Percentiles rank a stretch among this genome's conserved stretches.
phyloP scores from a whole-genome alignment of 92 coral and sea anemone species.

The Epizoanthus stellaris region DNA sequence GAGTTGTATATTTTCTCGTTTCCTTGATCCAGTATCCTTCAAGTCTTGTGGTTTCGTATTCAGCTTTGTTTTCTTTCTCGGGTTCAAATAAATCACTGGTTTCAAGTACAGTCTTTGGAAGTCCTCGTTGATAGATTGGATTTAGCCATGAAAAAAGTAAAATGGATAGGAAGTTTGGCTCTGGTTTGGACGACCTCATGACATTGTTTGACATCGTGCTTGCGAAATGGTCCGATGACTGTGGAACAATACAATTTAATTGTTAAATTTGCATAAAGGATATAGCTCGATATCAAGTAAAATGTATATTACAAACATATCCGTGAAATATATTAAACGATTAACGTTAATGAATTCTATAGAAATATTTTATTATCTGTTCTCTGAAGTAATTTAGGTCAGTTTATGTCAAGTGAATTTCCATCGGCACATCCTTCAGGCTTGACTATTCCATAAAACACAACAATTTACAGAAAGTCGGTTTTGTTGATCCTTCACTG shows the following conservation, averaged over 20 bases:
- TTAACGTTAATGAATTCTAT: too few relatives aligned
- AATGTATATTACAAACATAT: too few relatives aligned
- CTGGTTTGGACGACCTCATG: background rate
- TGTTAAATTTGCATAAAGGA: constrained; percentile 15
- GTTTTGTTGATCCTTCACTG: too few relatives aligned
- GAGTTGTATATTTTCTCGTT: background rate
- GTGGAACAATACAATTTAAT: constrained; percentile 10
- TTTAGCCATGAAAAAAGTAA: constrained; percentile 31
- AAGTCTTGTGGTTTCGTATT: constrained; percentile 20
- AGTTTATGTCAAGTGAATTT: too few relatives aligned
- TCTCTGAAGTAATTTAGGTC: too few relatives aligned
- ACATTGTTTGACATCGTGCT: background rate
- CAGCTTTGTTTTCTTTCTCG: constrained; percentile 17
- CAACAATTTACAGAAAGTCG: too few relatives aligned
- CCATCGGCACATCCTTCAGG: too few relatives aligned
- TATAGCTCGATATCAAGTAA: background rate
- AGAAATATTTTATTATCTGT: too few relatives aligned
- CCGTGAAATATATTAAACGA: too few relatives aligned
- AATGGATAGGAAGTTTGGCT: constrained; percentile 5
- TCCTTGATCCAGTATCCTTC: constrained; percentile 29
- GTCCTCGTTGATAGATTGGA: constrained; percentile 31
- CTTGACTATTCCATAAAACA: too few relatives aligned
- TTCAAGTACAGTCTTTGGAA: constrained; percentile 13
- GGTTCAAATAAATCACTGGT: constrained; percentile 29
- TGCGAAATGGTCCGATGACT: constrained; percentile 21